phyloP scores from a whole-genome alignment of 2,888 invertebrate species.

The Agapostemon virescens region DNA sequence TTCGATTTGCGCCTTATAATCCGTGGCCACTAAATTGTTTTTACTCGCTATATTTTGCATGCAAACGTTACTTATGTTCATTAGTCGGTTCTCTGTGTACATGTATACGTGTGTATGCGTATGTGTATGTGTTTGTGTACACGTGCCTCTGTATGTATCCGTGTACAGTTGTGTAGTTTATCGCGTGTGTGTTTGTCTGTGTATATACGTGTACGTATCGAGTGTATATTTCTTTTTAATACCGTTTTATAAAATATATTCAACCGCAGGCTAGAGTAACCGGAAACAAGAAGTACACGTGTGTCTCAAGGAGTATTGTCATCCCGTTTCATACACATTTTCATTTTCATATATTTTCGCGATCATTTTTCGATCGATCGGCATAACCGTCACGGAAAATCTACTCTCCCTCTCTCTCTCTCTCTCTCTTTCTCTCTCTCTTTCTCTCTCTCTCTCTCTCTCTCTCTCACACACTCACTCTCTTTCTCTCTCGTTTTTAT shows the following conservation, averaged over 20 bases:
- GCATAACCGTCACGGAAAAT: neutral
- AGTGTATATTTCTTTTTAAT: conserved; percentile 34
- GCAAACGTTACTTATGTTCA: conserved; percentile 54
- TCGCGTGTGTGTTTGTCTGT: too few species aligned
- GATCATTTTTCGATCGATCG: neutral
- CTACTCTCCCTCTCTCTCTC: neutral
- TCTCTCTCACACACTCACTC: too few species aligned
- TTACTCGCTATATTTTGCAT: conserved; percentile 54
- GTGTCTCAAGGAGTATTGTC: neutral
- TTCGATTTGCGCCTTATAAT: conserved; percentile 38
- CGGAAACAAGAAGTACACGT: conserved; percentile 57
- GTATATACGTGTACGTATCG: neutral
- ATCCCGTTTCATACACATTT: neutral
- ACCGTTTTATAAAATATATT: conserved; percentile 55
- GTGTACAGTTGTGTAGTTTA: neutral
- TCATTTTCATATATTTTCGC: neutral
- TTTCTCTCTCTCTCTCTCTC: too few species aligned
- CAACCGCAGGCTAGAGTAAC: conserved; percentile 58
- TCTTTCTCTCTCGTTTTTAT: neutral
- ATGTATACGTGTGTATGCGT: neutral
- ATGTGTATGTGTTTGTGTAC: neutral
- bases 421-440: neutral
- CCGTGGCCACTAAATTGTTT: conserved; percentile 46
- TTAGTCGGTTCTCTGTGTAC: conserved; percentile 41
- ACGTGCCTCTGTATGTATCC: conserved; percentile 13